Conservation (phyloP, 2,113 vertebrate genomes). For the Pomatorhinus ruficollis region DNA sequence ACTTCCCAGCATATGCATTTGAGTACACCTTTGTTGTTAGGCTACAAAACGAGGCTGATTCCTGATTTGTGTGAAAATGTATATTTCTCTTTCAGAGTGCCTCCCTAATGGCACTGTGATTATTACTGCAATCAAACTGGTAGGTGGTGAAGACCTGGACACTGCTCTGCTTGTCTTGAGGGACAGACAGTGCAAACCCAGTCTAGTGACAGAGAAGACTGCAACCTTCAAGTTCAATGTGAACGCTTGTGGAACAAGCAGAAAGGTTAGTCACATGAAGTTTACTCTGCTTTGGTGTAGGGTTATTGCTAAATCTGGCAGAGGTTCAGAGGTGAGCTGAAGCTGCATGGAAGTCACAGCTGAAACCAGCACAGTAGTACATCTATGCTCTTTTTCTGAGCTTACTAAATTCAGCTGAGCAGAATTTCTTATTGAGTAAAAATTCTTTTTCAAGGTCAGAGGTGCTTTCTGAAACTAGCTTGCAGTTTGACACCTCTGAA, state of each 20-base stretch:
- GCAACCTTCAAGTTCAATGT: conserved; percentile 52
- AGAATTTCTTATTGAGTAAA: neutral
- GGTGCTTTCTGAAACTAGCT: neutral
- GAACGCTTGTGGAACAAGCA: conserved; percentile 50
- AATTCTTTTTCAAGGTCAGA: neutral
- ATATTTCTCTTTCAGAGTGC: conserved; percentile 39
- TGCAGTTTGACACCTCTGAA: neutral
- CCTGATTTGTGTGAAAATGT: neutral
- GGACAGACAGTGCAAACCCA: conserved; percentile 37
- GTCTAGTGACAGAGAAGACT: conserved; percentile 17
- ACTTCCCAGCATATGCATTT: neutral
- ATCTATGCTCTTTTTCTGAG: neutral
- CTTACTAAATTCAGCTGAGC: neutral
- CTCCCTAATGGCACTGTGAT: conserved; percentile 49
- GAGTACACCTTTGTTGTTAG: neutral
- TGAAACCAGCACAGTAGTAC: neutral
- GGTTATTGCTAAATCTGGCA: neutral
- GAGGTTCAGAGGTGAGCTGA: neutral
- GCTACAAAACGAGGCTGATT: neutral
- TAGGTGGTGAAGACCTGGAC: conserved; percentile 8
- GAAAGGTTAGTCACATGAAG: neutral
- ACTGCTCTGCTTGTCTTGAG: conserved; percentile 27
- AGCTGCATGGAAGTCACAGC: neutral
- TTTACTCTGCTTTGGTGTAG: neutral
- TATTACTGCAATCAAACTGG: conserved; percentile 40